Base-by-base conservation (phyloP, 92 coral and sea anemone genomes). In the Epizoanthus scotinus region DNA sequence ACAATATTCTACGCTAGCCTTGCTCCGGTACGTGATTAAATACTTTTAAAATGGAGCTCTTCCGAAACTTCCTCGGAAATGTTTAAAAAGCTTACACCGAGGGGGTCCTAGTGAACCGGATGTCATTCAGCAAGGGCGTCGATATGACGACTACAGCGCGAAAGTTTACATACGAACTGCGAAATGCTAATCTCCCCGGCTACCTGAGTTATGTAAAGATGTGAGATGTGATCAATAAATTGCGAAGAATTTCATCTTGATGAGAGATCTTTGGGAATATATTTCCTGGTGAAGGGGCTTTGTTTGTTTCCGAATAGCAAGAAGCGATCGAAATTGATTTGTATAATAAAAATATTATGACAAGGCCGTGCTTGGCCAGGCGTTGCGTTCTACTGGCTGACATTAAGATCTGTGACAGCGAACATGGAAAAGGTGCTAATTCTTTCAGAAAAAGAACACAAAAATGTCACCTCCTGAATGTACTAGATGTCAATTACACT, bases 391-490 rank as follows among this genome's bases (percentile, higher is more conserved):
- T 50, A 87, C 97, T 87, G 89, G 90, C 85, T 74, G 69, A 78
- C 90, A 90, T 90, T 87, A 88, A 83, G 83, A 66, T 79, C 90
- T 83, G 97, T 90, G 97, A 90, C 97, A 93, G 91, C 89, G 87
- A 93, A 93, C 97, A 93, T 90, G 90, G 73, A 86, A 92, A 93
- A 93, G 97, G 97, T 93, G 97, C 85, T 93, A 93, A 93, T 88
- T 93, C 97, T 93, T 93, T 93, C 97, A 93, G 90, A 90, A 93
- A 86, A 90, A 90, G 90, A 93, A 93, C 97, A 93, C 89, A 90
- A 88, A 92, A 87, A 87, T 93, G 85, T 90, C 97, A 93, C 97
- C 97, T 90, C 73, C 87, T 93, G 94, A 93, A 93, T 90, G 89
- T 89, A 93, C 87, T 90, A 88, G 92, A 93, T 86, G 97, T 93